Evolutionary conservation across 2,113 vertebrate genomes (phyloP), one percentile per base, ranked within the genome.

Genomic region (Psammodynastes pulverulentus): DNA sequence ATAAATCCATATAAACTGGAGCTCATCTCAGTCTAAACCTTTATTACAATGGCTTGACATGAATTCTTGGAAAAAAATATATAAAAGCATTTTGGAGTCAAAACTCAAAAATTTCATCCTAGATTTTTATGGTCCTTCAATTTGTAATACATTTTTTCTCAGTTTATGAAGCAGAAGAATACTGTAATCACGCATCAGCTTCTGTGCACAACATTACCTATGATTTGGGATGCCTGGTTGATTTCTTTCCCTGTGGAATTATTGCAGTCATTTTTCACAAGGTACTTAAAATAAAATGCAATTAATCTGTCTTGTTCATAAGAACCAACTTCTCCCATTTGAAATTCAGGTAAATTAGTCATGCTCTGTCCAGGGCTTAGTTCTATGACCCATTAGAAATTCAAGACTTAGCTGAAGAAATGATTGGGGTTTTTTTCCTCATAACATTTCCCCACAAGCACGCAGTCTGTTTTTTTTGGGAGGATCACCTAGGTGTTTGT

Each of bases 121-220:
- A 96, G 91, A 49, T 94, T 95, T 51, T 95, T 96, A 93, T 84
- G 92, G 86, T 84, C 93, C 86, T 97, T 96, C 84, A 90, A 96
- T 95, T 96, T 95, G 91, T 39, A 95, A 93, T 89, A 95, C 85
- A 91, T 94, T 97, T 97, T 86, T 97, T 95, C 89, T 96, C 34
- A 0, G 91, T 96, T 97, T 96, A 96, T 94, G 91, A 96, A 88
- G 90, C 93, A 93, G 95, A 97, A 96, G 96, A 96, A 95, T 97
- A 94, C 87, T 89, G 91, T 95, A 92, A 96, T 96, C 94, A 95
- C 94, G 91, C 67, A 92, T 92, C 96, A 94, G 92, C 56, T 87
- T 96, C 90, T 23, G 0, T 94, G 94, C 53, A 92, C 95, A 92
- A 91, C 95, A 96, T 97, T 97, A 96, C 94, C 94, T 97, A 9